Base-by-base conservation (phyloP, 2,888 invertebrate genomes). In the Stenoptilia bipunctidactyla region DNA sequence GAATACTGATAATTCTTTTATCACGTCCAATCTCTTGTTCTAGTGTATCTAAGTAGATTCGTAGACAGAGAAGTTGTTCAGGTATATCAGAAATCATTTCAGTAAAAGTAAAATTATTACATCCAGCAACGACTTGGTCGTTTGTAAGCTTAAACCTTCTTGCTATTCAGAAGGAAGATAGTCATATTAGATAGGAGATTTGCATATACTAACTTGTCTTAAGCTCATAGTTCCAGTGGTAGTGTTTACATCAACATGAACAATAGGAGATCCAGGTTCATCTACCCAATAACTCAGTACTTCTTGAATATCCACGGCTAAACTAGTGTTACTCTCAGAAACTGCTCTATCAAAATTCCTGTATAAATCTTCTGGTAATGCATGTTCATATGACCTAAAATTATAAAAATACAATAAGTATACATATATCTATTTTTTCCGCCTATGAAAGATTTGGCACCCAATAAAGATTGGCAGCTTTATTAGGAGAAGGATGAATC, bases 181-280 rank as follows among this genome's bases (percentile, higher is more conserved):
- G n/a, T n/a, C n/a, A n/a, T n/a, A n/a, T n/a, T n/a, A n/a, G n/a
- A n/a, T n/a, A n/a, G n/a, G n/a, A n/a, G n/a, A n/a, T n/a, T n/a
- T n/a, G n/a, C n/a, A n/a, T n/a, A n/a, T n/a, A 20, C 20, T 43
- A 57, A 76, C 82, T 68, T 83, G 82, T 15, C 43, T 52, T 1
- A 80, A 48, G 2, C 38, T 49, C n/a, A 82, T 65, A 0, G 54
- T 14, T 12, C 71, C 68, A 8, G 61, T 65, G 0, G 47, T 42
- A 44, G 68, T 68, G 45, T 86, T 51, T 1, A 84, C 69, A 2
- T 62, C 50, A 0, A 89, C 87, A 5, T 66, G 73, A 0, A 90
- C 53, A 0, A 89, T 64, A 0, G 90, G 90, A 49, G 82, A 89
- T 0, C 89, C 89, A 9, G 77, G 75, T 48, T 89, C 82, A 2